A percentile compares a stretch with the other conserved stretches of the same genome.
Conservation (phyloP, 2,888 invertebrate genomes). For the Limnephilus rhombicus region DNA sequence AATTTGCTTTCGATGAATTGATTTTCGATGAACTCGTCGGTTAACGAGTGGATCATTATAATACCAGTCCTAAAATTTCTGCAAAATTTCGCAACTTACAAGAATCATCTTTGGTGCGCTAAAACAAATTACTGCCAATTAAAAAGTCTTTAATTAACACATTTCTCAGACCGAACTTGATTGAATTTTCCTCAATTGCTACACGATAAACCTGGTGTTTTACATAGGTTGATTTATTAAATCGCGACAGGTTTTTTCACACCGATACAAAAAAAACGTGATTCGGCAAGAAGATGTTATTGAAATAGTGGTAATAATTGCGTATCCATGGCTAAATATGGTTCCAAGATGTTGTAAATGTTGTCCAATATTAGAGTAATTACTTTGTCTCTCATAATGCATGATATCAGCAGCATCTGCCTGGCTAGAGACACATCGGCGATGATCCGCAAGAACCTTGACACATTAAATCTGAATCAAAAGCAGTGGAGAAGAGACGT, state of each 20-base stretch:
- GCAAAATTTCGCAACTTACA: not conserved
- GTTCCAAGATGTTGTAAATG: not conserved
- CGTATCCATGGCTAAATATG: not conserved
- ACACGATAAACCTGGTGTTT: not conserved
- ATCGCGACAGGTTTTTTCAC: not conserved
- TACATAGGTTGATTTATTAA: not conserved
- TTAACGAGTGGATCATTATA: not conserved
- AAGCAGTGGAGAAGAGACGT: constrained; percentile 32
- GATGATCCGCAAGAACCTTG: constrained; percentile 36
- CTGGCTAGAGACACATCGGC: not conserved
- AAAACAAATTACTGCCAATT: not conserved
- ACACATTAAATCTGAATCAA: constrained; percentile 21
- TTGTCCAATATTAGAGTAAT: constrained; percentile 21
- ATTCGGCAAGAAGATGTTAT: not conserved
- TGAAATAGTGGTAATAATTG: not conserved
- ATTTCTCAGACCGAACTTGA: not conserved
- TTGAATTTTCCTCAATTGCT: not conserved
- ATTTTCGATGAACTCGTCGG: too few relatives aligned
- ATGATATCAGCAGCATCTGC: not conserved
- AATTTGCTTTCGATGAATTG: too few relatives aligned
- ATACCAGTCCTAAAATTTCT: not conserved
- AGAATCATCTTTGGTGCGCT: not conserved
- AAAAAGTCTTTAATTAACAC: not conserved
- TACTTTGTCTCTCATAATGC: not conserved
- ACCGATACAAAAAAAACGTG: not conserved